phyloP scores from a whole-genome alignment of 2,113 vertebrate species.

The Rhynchopsitta pachyrhyncha region DNA sequence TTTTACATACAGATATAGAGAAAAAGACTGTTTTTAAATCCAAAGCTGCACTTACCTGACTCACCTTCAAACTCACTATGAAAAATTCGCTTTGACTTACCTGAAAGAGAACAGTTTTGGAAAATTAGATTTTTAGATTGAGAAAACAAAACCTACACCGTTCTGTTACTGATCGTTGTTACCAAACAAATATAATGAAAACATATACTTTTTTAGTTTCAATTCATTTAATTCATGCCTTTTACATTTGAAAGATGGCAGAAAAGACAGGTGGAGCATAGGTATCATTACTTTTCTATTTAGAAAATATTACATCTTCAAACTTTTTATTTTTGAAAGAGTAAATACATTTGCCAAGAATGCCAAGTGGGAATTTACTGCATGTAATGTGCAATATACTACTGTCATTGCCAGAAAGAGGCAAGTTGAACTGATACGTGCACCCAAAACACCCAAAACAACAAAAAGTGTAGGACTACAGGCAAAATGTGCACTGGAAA shows the following conservation, averaged over 20 bases:
- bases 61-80: background rate
- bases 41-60: slow-evolving; percentile 34
- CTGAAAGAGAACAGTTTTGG: slow-evolving; percentile 45
- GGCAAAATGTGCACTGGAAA: background rate
- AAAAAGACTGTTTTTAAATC: background rate
- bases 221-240: background rate
- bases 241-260: background rate
- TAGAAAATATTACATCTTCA: background rate
- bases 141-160: background rate
- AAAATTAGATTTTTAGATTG: slow-evolving; percentile 3
- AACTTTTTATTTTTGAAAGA: background rate
- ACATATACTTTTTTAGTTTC: background rate
- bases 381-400: background rate
- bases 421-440: background rate
- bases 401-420: background rate
- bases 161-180: background rate
- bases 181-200: background rate
- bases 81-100: slow-evolving; percentile 50
- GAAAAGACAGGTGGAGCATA: background rate
- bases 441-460: background rate
- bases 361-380: background rate
- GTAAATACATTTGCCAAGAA: background rate
- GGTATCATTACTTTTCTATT: background rate
- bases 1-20: background rate
- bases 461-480: background rate